Evolutionary conservation across 2,888 invertebrate species (phyloP), one percentile per base, ranked within the genome.

Genomic region (Microctonus brassicae): DNA sequence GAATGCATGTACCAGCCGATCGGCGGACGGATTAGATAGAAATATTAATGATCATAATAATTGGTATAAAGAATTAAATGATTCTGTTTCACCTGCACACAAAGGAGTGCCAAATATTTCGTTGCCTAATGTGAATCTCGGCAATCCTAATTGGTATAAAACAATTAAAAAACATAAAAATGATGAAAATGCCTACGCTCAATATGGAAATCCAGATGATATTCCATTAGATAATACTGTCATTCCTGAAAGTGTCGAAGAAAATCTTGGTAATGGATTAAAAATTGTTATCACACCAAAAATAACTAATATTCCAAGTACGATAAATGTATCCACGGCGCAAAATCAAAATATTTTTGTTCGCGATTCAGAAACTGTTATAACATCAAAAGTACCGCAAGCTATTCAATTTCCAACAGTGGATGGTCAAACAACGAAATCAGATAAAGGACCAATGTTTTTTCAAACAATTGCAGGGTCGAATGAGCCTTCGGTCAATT

Each of bases 81-180:
- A 74, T 42, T 58, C 73, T 11, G 63, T 69, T 4, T 20, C 39
- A 1, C 34, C 22, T 1, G 20, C 60, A 4, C 42, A 71, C 9
- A 72, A 65, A 47, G 72, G 57, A 3, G 13, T 70, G 5, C 68
- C 75, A 2, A 78, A 77, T 57, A 73, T 70, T n/a, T 78, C 77
- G 22, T 34, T 74, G 22, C 75, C 79, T 10, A 73, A 77, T 69
- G 72, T 75, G 0, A 78, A 74, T 0, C 76, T 82, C 22, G 82
- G 82, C 1, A 84, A 84, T 74, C 81, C 83, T 4, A 83, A 84
- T 76, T 84, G 84, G 84, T 84, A 82, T 76, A 82, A 78, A 64
- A 77, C 82, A 2, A 26, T 73, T 1, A 29, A 64, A 5, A 66
- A 67, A 5, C 70, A 69, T 9, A 76, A 76, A 39, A 77, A 76